Evolutionary conservation across 1,140 invertebrate genomes (phyloP), one percentile per base, ranked within the genome.

Genomic region (Aphis craccivora): DNA sequence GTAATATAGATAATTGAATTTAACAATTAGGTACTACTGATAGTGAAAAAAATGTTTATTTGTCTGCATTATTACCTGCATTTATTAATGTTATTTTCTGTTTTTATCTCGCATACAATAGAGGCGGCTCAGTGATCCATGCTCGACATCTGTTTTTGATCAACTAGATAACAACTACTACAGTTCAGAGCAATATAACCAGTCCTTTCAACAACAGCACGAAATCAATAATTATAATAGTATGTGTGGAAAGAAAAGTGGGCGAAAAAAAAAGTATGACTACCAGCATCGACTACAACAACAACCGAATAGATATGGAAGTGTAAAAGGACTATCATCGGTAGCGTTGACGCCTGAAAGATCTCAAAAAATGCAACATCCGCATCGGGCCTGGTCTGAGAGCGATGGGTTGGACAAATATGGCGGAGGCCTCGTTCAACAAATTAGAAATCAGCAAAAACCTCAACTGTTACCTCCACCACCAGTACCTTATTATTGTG

Each of bases 101-200:
- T 37, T 81, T 81, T 22, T 9, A 83, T 37, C 5, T 37, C 20
- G 7, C 7, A 23, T 20, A 23, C 20, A 37, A 53, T 35, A 90
- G 89, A 60, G 89, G 40, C 89, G 89, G 9, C 89, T 90, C 37
- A 90, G 89, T 40, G 89, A 90, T 18, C 89, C 89, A 18, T 90
- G 89, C 8, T 90, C 89, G 25, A 90, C 53, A 18, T 90, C 89
- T 14, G 55, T 60, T 20, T 90, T 45, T 18, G 89, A 90, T n/a
- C 51, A 35, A 35, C 35, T 53, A 14, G 86, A 86, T 30, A 43
- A 45, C 48, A n/a, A 53, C 35, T 48, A 23, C 9, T 6, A n/a
- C 5, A n/a, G n/a, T 35, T 23, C 35, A 55, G 51, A 53, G 9
- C n/a, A 88, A 8, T 7, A 88, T 45, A 6, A n/a, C 6, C 88